Evolutionary conservation across 92 coral and sea anemone genomes (phyloP), one percentile per base, ranked within the genome.

Genomic region (Epizoanthus rinbou): DNA sequence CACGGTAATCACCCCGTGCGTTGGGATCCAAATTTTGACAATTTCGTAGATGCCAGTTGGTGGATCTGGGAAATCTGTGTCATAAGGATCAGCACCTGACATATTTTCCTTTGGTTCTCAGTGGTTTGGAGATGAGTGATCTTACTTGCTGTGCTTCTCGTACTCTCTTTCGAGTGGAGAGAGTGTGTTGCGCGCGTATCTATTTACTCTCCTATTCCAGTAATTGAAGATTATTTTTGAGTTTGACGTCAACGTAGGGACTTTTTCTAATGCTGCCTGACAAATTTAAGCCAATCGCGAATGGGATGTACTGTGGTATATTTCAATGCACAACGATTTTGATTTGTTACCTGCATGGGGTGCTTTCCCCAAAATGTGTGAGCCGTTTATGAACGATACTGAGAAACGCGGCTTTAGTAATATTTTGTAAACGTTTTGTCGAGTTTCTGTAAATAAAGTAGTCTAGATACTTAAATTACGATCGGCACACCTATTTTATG

Each of bases 11-110:
- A 65, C 71, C 8, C 71, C 71, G 8, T 65, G 45, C 21, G 71
- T 65, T 3, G 71, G 43, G 19, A 65, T 65, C 71, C 71, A 65
- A 11, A 65, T 65, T 65, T 65, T 65, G n/a, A 65, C 71, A 39
- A 65, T 65, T 31, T 65, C 71, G 18, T 31, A 65, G 71, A 65
- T 65, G 18, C 19, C 7, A 5, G 28, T 22, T 65, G 71, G 71
- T 25, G 71, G 71, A 65, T 7, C 18, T 1, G 71, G 71, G 8
- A 22, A 25, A 1, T 4, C 18, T 11, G 71, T 10, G 31, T 25
- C 16, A 50, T 50, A 1, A 10, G 54, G 21, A 65, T 65, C 41
- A 28, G 43, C 21, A 1, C 18, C 18, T 18, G 71, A 65, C 71
- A 65, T 65, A 2, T 14, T 65, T 31, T 22, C 69, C 31, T 23